Evolutionary conservation across 2,888 invertebrate genomes (phyloP), one percentile per base, ranked within the genome.

Genomic region (Unio delphinus): DNA sequence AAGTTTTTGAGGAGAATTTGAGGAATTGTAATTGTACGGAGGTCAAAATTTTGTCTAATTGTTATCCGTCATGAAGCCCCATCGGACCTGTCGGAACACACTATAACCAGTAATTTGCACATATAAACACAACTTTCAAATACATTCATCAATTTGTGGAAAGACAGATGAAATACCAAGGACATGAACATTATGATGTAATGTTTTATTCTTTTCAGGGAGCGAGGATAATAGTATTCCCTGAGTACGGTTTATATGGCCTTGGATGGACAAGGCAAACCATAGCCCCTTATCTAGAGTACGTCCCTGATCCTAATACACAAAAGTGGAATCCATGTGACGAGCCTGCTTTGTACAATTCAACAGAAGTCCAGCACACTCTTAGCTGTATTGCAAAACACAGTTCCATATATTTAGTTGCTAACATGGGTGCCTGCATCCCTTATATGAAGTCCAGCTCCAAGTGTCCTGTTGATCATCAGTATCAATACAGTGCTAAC

Each of bases 211-310:
- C 45, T 45, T 45, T 91, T n/a, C 90, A 94, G 94, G 89, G 90
- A 73, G 93, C 93, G 0, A 94, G 95, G 81, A 94, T 95, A 26
- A 91, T 95, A 18, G 93, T 95, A 0, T 95, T 95, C 83, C 95
- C 95, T 0, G 95, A 95, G 88, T 85, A 90, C 34, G 84, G 88
- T 0, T 87, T 92, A 1, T 91, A 92, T 83, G 81, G 70, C 7
- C 20, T 54, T 5, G 61, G 54, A 1, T 66, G 59, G 55, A 62
- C 34, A 26, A 55, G 70, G 30, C 55, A 66, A 54, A 59, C 70
- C 15, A 59, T 70, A 54, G 61, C 55, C 28, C 70, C 66, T 5
- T 70, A 70, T 59, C 55, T 66, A n/a, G 70, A 70, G 28, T 61
- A 62, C 55, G 30, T 70, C 20, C 65, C 70, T 23, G 70, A 70